Base-by-base conservation (phyloP, 2,797 vertebrate species). In the Botia kubotai region DNA sequence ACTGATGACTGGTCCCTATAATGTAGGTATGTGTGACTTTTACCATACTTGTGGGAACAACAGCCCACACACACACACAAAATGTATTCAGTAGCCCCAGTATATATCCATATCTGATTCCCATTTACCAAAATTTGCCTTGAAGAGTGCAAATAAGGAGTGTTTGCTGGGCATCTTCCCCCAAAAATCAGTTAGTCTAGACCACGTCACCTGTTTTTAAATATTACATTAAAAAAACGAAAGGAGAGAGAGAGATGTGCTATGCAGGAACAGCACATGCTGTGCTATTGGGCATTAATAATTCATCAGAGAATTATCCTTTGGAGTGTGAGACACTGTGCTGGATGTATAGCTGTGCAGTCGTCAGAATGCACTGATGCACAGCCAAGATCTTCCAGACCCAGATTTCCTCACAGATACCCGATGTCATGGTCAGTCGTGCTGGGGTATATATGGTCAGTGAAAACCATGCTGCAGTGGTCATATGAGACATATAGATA, bases 241-340 rank as follows among this genome's bases (percentile, higher is more conserved):
- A 29, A 16, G 19, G n/a, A 50, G 6, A 39, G 65, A 55, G 63
- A 46, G 43, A 52, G 50, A 52, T 17, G 48, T 60, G 69, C 81
- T 39, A 68, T 66, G 50, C 73, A 82, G 68, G 76, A 81, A 68
- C 80, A 57, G 72, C 68, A 52, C 60, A 77, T 70, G 48, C 71
- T 67, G 63, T 58, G 36, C 67, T 62, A 66, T 70, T 70, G 68
- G 58, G 14, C 71, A 84, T 73, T 46, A 86, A 86, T 89, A 87
- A 89, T 86, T 74, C 58, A 89, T 79, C 23, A 33, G 12, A 68
- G 72, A 80, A 79, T 73, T 79, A 73, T 82, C 52, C 75, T 62
- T 33, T 74, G 75, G 58, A 53, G 60, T 71, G 52, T 79, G 70
- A 84, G 79, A 68, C 77, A 69, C 70, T 73, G 36, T 57, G 52